Percentiles rank a stretch among this genome's conserved stretches.
Evolutionary conservation across 1,140 invertebrate genomes (phyloP).

Genomic region (Macrobrachium nipponense): DNA sequence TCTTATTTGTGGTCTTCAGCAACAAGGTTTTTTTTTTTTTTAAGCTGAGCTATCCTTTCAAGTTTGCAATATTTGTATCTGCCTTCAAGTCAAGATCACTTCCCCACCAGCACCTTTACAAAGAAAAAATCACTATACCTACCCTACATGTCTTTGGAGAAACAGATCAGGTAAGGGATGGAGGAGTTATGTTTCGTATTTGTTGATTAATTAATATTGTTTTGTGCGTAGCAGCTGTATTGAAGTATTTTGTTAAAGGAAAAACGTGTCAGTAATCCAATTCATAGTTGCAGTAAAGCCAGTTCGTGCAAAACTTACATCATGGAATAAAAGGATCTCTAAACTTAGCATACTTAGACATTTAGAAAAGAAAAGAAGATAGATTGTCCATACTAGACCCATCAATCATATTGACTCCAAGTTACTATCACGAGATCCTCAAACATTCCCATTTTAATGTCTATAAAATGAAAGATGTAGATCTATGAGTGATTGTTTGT

Average conservation of each 20-base stretch:
- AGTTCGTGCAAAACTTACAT: too few species aligned
- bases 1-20: conserved; percentile 81
- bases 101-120: conserved; percentile 80
- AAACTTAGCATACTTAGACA: too few species aligned
- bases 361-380: too few species aligned
- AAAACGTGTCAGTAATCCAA: background rate
- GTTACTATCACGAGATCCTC: too few species aligned
- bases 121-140: conserved; percentile 75
- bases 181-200: background rate
- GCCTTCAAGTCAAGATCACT: conserved; percentile 85
- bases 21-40: too few species aligned
- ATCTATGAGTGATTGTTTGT: too few species aligned
- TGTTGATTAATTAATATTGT: background rate
- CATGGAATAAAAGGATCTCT: too few species aligned
- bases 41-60: conserved; percentile 77
- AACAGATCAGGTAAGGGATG: conserved; percentile 76
- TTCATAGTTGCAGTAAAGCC: too few species aligned
- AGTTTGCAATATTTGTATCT: conserved; percentile 86
- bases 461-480: too few species aligned
- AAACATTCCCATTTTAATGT: too few species aligned
- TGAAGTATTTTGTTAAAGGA: background rate
- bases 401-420: too few species aligned
- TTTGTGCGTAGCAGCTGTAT: background rate
- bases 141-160: conserved; percentile 86
- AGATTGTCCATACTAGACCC: too few species aligned